Evolutionary conservation across 2,113 vertebrate species (phyloP).

Genomic region (Gallinago media): DNA sequence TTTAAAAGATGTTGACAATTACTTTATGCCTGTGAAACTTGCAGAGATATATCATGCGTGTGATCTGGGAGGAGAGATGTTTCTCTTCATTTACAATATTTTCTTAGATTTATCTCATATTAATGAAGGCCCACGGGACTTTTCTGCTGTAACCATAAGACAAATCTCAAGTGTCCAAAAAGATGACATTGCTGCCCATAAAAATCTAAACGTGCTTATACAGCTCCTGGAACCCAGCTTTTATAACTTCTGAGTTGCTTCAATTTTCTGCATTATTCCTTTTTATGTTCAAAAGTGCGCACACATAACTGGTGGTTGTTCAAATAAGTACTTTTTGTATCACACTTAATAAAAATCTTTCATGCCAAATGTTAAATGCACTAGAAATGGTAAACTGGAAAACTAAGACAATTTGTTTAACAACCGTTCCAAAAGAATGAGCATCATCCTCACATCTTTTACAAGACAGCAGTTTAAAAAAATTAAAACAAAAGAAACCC

Average conservation of each 20-base stretch:
- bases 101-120: not conserved
- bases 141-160: not conserved
- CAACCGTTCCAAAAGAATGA: not conserved
- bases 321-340: not conserved
- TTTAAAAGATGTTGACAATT: not conserved
- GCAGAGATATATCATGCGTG: not conserved
- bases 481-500: no score
- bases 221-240: not conserved
- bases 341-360: not conserved
- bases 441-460: fast-evolving
- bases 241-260: not conserved
- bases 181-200: not conserved
- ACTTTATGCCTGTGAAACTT: not conserved
- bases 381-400: not conserved
- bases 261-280: not conserved
- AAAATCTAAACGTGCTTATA: not conserved
- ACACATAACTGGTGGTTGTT: not conserved
- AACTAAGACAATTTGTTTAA: not conserved
- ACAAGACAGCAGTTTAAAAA: not conserved
- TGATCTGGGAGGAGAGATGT: not conserved
- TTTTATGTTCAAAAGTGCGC: not conserved
- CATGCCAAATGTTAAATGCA: not conserved
- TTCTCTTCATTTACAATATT: not conserved
- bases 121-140: not conserved
- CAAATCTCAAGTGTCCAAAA: not conserved